Conservation (phyloP, 2,888 invertebrate species). For the Cordilura impudica region DNA sequence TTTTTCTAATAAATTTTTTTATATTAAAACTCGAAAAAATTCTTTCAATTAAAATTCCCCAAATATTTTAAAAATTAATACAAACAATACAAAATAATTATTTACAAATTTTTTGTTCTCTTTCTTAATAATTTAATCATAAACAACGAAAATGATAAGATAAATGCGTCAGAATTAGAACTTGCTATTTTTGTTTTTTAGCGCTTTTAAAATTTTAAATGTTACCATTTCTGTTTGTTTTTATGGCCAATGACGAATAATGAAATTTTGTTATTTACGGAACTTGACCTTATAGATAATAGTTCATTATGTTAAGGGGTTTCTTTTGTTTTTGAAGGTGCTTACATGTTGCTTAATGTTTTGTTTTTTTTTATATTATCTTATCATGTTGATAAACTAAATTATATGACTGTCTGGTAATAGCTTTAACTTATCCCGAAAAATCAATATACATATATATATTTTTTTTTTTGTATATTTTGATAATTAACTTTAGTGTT, state of each 20-base stretch:
- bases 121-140: too few relatives aligned
- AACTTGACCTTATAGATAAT: conserved; percentile 57
- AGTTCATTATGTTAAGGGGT: not conserved
- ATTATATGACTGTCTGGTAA: not conserved
- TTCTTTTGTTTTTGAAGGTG: conserved; percentile 5
- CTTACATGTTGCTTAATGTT: conserved; percentile 3
- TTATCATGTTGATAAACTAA: not conserved
- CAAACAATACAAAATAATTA: too few relatives aligned
- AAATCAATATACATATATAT: conserved; percentile 8
- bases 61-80: too few relatives aligned
- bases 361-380: conserved; percentile 5
- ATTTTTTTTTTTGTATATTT: conserved; percentile 4
- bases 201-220: not conserved
- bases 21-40: not conserved
- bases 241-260: not conserved
- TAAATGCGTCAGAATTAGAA: not conserved
- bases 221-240: not conserved
- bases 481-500: conserved; percentile 25
- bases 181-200: too few relatives aligned
- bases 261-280: not conserved
- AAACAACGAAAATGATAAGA: too few relatives aligned
- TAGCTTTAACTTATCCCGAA: not conserved
- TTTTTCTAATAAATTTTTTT: not conserved
- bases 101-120: too few relatives aligned
- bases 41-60: too few relatives aligned